Percentiles rank a stretch among this genome's conserved stretches.
These are phyloP conservation scores for Dasypogon diadema DNA, from an alignment of 2,888 invertebrate genomes.

Conservation along the genomic window DNA sequence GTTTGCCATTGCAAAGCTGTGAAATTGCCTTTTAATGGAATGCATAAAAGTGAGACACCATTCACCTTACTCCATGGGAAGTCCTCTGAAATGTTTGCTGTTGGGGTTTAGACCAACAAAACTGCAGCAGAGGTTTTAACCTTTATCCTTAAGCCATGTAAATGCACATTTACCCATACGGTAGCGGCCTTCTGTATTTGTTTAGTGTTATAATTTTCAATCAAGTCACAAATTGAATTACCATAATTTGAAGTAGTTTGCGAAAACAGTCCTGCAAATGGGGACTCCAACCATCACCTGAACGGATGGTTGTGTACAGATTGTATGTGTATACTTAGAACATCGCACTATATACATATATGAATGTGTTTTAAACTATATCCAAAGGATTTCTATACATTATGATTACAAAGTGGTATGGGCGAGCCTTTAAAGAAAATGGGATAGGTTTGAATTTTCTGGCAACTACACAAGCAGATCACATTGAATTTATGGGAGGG, in stretches of 20 bases:
- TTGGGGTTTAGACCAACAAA: not conserved
- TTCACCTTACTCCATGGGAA: not conserved
- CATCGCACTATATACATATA: not conserved
- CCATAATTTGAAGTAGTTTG: slow-evolving; percentile 42
- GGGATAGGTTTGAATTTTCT: slow-evolving; percentile 12
- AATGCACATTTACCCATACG: not conserved
- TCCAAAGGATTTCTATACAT: slow-evolving; percentile 18
- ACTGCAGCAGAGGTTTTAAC: not conserved
- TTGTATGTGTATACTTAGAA: not conserved
- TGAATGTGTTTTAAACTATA: slow-evolving; percentile 5
- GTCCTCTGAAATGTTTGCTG: no score
- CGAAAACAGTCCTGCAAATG: slow-evolving; percentile 22
- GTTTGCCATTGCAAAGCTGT: not conserved
- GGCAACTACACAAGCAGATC: slow-evolving; percentile 19
- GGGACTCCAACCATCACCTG: not conserved
- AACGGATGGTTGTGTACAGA: not conserved
- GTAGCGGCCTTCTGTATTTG: not conserved
- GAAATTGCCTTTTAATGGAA: no score
- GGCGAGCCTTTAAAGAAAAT: not conserved
- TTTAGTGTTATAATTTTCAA: slow-evolving; percentile 33
- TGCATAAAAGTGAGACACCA: not conserved
- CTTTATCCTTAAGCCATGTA: not conserved
- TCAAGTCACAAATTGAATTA: slow-evolving; percentile 38
- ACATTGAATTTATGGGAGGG: slow-evolving; percentile 17
- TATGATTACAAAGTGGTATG: not conserved